Evolutionary conservation across 92 coral and sea anemone species (phyloP).

Genomic region (Palythoa grandiflora): DNA sequence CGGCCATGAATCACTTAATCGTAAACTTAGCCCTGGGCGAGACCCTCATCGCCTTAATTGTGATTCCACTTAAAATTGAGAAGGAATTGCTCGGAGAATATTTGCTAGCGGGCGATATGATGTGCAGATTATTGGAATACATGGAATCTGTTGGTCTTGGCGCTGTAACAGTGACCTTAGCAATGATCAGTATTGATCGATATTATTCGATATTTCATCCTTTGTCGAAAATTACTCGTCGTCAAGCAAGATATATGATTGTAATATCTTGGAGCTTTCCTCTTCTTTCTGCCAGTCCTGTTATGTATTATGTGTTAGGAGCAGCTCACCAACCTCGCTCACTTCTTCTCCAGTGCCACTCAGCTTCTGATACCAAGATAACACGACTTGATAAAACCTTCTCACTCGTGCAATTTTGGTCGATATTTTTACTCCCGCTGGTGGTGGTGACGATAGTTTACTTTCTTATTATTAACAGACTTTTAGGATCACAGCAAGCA

Average conservation of each 20-base stretch:
- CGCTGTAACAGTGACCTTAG: slow-evolving; percentile 77
- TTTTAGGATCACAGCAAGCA: slow-evolving; percentile 75
- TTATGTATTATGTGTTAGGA: slow-evolving; percentile 87
- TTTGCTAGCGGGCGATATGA: slow-evolving; percentile 67
- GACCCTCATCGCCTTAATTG: slow-evolving; percentile 74
- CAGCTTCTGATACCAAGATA: slow-evolving; percentile 36
- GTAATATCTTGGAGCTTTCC: slow-evolving; percentile 96
- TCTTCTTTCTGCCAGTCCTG: slow-evolving; percentile 89
- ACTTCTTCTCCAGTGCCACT: slow-evolving; percentile 74
- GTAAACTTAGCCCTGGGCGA: slow-evolving; percentile 96
- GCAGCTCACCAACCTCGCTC: slow-evolving; percentile 81
- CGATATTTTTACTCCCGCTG: slow-evolving; percentile 80
- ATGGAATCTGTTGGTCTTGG: slow-evolving; percentile 92
- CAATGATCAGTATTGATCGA: slow-evolving; percentile 90
- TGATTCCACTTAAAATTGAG: slow-evolving; percentile 85
- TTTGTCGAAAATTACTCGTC: slow-evolving; percentile 89
- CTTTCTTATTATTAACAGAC: slow-evolving; percentile 73
- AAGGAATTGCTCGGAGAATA: slow-evolving; percentile 76
- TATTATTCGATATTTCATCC: slow-evolving; percentile 89
- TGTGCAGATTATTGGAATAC: slow-evolving; percentile 89
- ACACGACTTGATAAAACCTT: slow-evolving; percentile 82
- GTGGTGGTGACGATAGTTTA: slow-evolving; percentile 73
- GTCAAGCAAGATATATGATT: slow-evolving; percentile 95
- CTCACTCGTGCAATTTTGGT: slow-evolving; percentile 88
- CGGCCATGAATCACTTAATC: slow-evolving; percentile 96